Percentiles rank a stretch among this genome's conserved stretches.
Conservation (phyloP, 2,113 vertebrate species). For the Gracilinanus agilis region DNA sequence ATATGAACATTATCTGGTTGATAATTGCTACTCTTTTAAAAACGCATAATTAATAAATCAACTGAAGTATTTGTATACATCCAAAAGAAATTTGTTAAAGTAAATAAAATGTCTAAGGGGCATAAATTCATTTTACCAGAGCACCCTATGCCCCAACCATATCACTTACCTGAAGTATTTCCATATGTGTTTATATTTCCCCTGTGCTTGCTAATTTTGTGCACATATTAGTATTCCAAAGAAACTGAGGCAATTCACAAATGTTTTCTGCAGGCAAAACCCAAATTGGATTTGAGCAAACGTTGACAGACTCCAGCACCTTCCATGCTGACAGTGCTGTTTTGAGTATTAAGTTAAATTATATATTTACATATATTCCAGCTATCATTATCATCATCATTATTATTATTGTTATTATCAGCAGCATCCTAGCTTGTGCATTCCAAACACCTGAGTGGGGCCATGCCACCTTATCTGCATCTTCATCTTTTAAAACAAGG, state of each 20-base stretch:
- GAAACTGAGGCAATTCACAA: background rate
- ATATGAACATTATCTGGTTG: background rate
- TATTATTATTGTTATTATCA: background rate
- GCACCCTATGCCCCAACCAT: background rate
- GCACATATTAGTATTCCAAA: slow-evolving; percentile 12
- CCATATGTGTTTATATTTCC: background rate
- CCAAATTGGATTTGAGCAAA: slow-evolving; percentile 17
- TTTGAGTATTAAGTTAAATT: background rate
- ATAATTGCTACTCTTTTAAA: slow-evolving; percentile 17
- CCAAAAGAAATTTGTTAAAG: slow-evolving; percentile 8
- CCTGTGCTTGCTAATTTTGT: slow-evolving; percentile 13
- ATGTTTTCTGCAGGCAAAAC: slow-evolving; percentile 14
- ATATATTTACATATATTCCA: background rate
- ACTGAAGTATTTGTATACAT: slow-evolving; percentile 15
- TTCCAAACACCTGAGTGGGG: background rate
- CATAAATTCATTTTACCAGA: slow-evolving; percentile 11
- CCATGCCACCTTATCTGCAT: background rate
- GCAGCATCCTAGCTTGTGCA: background rate
- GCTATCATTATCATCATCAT: background rate
- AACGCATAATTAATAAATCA: background rate
- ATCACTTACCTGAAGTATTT: slow-evolving; percentile 18
- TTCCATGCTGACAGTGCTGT: background rate
- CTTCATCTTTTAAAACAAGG: background rate
- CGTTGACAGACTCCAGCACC: background rate
- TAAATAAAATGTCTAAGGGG: slow-evolving; percentile 11